phyloP scores from a whole-genome alignment of 2,797 vertebrate genomes.

The Pygocentrus nattereri region DNA sequence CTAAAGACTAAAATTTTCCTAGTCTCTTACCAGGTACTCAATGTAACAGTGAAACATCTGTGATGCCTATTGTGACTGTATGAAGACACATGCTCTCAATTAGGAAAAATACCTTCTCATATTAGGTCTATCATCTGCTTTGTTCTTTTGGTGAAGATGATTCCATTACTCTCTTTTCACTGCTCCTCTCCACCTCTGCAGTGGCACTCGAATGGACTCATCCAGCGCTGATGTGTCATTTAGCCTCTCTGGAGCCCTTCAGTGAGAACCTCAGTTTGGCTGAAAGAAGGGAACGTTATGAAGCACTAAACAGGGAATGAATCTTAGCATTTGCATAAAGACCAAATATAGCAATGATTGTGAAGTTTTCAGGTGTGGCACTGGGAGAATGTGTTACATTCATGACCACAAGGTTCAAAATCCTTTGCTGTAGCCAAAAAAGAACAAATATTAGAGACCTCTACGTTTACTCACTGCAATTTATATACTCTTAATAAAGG shows the following conservation, averaged over 20 bases:
- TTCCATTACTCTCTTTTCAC: conserved; percentile 31
- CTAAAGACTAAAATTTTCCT: neutral
- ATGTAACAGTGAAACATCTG: conserved; percentile 13
- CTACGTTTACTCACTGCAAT: too few species aligned
- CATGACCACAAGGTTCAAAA: neutral
- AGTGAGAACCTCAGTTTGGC: neutral
- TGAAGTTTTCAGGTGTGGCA: neutral
- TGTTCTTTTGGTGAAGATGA: conserved; percentile 37
- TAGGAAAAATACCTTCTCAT: conserved; percentile 41
- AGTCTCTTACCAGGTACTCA: conserved; percentile 6
- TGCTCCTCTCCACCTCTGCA: conserved; percentile 15
- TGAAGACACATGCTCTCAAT: conserved; percentile 39
- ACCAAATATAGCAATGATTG: neutral
- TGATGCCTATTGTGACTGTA: neutral
- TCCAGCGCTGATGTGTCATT: conserved; percentile 23
- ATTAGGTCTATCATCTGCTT: conserved; percentile 38
- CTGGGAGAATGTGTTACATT: neutral
- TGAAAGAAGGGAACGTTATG: neutral
- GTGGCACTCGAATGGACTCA: conserved; percentile 9
- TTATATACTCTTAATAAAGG: neutral
- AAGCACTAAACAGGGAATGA: neutral
- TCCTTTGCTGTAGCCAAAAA: too few species aligned
- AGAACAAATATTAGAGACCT: too few species aligned
- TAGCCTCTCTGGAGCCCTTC: too few species aligned
- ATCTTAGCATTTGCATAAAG: too few species aligned